Conservation (phyloP, 2,888 invertebrate species). For the Ethmia dodecea region DNA sequence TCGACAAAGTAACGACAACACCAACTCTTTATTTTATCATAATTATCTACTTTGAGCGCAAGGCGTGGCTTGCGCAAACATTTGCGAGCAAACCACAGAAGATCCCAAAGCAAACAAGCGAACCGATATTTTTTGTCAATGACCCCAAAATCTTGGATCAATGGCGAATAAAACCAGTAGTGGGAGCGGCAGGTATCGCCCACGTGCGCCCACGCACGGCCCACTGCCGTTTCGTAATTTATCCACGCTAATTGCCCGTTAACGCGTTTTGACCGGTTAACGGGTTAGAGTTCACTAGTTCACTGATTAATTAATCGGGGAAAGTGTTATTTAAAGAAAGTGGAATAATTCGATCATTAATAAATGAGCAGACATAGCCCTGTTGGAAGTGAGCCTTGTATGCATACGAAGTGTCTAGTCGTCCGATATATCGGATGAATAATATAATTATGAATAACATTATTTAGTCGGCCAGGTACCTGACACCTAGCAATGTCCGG, state of each 20-base stretch:
- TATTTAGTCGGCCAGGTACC: no score
- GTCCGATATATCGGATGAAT: no score
- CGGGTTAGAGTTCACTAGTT: background rate
- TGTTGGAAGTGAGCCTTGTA: no score
- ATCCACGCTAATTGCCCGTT: constrained; percentile 3
- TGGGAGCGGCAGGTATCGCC: constrained; percentile 12
- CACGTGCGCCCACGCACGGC: constrained; percentile 16
- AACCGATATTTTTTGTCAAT: constrained; percentile 2
- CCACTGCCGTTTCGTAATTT: constrained; percentile 19
- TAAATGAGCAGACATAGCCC: background rate
- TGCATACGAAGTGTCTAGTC: no score
- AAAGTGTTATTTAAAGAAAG: constrained; percentile 1
- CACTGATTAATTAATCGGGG: background rate
- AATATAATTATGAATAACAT: no score
- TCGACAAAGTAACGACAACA: no score
- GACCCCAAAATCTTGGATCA: constrained; percentile 2
- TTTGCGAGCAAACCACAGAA: no score
- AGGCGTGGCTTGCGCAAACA: no score
- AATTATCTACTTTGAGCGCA: no score
- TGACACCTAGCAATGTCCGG: no score
- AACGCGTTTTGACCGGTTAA: constrained; percentile 2
- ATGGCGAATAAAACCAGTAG: constrained; percentile 9
- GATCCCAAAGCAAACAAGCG: no score
- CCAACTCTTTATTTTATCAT: no score
- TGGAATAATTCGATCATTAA: background rate